Conservation (phyloP, 92 coral and sea anemone genomes). For the Porites evermanni region DNA sequence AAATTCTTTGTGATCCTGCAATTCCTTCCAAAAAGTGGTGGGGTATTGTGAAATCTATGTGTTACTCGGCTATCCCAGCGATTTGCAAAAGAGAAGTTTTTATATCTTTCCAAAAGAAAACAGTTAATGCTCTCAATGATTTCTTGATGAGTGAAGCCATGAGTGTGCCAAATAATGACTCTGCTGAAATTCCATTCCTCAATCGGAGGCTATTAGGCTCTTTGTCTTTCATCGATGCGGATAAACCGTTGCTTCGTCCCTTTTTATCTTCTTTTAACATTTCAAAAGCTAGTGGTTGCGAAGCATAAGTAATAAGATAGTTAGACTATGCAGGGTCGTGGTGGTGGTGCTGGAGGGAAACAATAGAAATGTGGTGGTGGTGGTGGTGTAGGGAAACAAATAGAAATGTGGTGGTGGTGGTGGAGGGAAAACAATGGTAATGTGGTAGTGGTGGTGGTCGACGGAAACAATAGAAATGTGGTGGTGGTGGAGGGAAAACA, state of each 20-base stretch:
- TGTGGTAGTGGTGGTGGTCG: no score
- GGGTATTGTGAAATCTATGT: slow-evolving; percentile 26
- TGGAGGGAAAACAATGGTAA: no score
- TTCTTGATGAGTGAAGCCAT: slow-evolving; percentile 27
- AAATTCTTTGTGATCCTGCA: background rate
- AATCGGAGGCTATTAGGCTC: no score
- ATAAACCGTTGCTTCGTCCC: background rate
- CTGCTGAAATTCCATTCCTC: slow-evolving; percentile 17
- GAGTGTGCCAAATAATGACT: background rate
- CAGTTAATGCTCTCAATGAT: slow-evolving; percentile 21
- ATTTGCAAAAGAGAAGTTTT: slow-evolving; percentile 15
- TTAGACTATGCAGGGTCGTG: slow-evolving; percentile 2
- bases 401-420: no score
- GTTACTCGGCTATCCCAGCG: slow-evolving; percentile 28
- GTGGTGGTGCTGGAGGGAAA: no score
- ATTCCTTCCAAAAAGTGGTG: slow-evolving; percentile 46
- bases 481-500: no score
- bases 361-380: no score
- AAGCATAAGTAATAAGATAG: slow-evolving; percentile 28
- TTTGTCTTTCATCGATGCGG: no score
- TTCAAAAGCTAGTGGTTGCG: slow-evolving; percentile 33
- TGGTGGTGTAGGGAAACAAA: no score
- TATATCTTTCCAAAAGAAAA: slow-evolving; percentile 11
- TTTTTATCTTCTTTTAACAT: background rate
- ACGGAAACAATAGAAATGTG: no score